A percentile compares a stretch with the other conserved stretches of the same genome.
Evolutionary conservation across 2,888 invertebrate species (phyloP).

Genomic region (Leptogaster cylindrica): DNA sequence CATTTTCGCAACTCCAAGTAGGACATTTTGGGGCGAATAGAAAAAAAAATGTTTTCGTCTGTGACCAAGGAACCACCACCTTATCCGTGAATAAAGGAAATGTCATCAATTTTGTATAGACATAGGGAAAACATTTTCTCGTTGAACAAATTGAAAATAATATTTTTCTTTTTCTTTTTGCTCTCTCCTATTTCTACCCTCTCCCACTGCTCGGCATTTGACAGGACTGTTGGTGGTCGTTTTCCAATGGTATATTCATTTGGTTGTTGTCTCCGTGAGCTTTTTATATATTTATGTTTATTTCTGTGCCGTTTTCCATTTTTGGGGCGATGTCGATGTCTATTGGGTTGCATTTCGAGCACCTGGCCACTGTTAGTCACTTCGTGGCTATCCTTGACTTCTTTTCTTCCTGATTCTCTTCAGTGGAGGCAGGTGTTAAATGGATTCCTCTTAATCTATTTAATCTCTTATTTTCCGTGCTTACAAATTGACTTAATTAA

Average conservation of each 20-base stretch:
- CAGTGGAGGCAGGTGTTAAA: constrained; percentile 38
- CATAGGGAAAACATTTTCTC: constrained; percentile 45
- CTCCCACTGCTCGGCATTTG: neutral
- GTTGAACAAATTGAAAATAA: constrained; percentile 45
- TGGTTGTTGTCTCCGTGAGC: constrained; percentile 30
- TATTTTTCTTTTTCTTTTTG: constrained; percentile 39
- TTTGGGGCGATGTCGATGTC: constrained; percentile 11
- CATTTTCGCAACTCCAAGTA: neutral
- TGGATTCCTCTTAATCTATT: constrained; percentile 43
- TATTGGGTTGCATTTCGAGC: constrained; percentile 6
- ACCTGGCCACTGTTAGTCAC: constrained; percentile 10
- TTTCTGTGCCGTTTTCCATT: constrained; percentile 2
- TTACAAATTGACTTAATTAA: constrained; percentile 44
- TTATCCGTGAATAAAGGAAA: constrained; percentile 45
- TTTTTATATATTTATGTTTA: constrained; percentile 30
- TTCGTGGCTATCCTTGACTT: constrained; percentile 19
- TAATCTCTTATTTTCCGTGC: constrained; percentile 39
- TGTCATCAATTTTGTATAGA: constrained; percentile 47
- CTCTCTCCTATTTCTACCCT: constrained; percentile 9
- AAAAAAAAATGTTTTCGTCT: constrained; percentile 38
- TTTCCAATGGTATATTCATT: constrained; percentile 35
- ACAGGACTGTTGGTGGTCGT: constrained; percentile 12
- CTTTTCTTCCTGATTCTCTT: neutral
- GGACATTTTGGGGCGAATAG: constrained; percentile 3
- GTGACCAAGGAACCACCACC: constrained; percentile 40